A percentile compares a stretch with the other conserved stretches of the same genome.
phyloP scores from a whole-genome alignment of 2,113 vertebrate species.

The Vicugna pacos region DNA sequence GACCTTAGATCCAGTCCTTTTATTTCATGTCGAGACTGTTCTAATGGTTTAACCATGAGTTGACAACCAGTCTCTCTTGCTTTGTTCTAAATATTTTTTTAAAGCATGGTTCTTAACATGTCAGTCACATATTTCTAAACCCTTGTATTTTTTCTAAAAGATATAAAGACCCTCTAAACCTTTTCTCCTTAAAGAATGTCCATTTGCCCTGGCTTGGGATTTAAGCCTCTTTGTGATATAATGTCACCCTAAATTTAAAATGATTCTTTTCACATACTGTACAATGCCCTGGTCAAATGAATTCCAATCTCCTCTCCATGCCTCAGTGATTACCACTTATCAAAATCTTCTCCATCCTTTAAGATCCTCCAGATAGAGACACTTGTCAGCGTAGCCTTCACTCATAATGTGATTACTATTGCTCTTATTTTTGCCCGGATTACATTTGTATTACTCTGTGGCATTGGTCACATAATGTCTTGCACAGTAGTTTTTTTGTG shows the following conservation, averaged over 20 bases:
- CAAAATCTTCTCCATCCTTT: conserved; percentile 11
- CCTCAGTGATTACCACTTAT: neutral
- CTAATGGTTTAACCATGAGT: neutral
- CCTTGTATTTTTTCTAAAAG: neutral
- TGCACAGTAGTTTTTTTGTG: neutral
- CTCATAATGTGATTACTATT: neutral
- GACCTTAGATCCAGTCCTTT: neutral
- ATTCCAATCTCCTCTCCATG: neutral
- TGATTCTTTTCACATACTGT: neutral
- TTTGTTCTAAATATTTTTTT: neutral
- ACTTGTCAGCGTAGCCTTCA: neutral
- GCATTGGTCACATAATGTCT: neutral
- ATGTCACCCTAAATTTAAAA: neutral
- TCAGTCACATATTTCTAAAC: conserved; percentile 37
- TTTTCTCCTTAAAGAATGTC: neutral
- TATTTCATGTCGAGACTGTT: conserved; percentile 35
- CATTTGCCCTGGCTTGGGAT: neutral
- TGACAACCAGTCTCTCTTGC: neutral
- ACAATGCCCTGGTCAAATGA: neutral
- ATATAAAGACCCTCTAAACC: neutral
- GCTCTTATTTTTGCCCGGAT: neutral
- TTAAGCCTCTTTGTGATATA: neutral
- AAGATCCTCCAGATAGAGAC: neutral
- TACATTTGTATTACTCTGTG: neutral
- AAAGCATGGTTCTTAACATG: neutral